Percentiles rank a stretch among this genome's conserved stretches.
Evolutionary conservation across 2,888 invertebrate species (phyloP).

Genomic region (Chesias legatella): DNA sequence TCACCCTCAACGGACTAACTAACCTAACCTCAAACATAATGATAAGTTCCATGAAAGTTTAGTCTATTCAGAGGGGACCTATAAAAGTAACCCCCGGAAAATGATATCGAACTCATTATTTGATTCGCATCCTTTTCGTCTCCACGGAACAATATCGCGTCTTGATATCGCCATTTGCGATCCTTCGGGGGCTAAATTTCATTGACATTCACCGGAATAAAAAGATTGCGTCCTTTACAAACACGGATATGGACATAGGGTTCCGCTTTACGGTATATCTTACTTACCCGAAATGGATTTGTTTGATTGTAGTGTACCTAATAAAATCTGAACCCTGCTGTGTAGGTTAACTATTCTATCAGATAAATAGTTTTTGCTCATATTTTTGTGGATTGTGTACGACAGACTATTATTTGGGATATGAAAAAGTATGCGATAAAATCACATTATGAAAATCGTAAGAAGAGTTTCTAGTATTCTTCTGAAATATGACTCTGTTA

Average conservation of each 20-base stretch:
- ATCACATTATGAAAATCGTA: too few relatives aligned
- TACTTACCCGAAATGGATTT: slow-evolving; percentile 1
- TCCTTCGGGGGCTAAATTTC: slow-evolving; percentile 11
- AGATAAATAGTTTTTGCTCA: too few relatives aligned
- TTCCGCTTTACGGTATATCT: slow-evolving; percentile 5
- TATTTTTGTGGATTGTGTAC: too few relatives aligned
- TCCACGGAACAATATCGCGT: slow-evolving; percentile 11
- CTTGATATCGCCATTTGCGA: slow-evolving; percentile 12
- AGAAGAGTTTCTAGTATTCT: too few relatives aligned
- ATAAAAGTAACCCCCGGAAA: slow-evolving; percentile 8
- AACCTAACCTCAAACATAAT: too few relatives aligned
- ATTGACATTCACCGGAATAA: slow-evolving; percentile 14
- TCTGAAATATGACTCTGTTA: too few relatives aligned
- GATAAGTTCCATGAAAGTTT: slow-evolving; percentile 1
- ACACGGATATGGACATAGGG: slow-evolving; percentile 6
- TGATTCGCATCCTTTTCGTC: slow-evolving; percentile 4
- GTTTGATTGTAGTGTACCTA: slow-evolving; percentile 5
- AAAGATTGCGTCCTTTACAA: slow-evolving; percentile 21
- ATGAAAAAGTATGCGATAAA: too few relatives aligned
- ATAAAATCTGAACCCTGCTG: slow-evolving; percentile 1
- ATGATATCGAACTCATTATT: slow-evolving; percentile 2
- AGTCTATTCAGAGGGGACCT: slow-evolving; percentile 2
- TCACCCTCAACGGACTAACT: too few relatives aligned
- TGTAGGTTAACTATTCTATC: background rate
- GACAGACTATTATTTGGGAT: too few relatives aligned